A percentile compares a stretch with the other conserved stretches of the same genome.
phyloP scores from a whole-genome alignment of 92 coral and sea anemone genomes.

The Galaxea fascicularis region DNA sequence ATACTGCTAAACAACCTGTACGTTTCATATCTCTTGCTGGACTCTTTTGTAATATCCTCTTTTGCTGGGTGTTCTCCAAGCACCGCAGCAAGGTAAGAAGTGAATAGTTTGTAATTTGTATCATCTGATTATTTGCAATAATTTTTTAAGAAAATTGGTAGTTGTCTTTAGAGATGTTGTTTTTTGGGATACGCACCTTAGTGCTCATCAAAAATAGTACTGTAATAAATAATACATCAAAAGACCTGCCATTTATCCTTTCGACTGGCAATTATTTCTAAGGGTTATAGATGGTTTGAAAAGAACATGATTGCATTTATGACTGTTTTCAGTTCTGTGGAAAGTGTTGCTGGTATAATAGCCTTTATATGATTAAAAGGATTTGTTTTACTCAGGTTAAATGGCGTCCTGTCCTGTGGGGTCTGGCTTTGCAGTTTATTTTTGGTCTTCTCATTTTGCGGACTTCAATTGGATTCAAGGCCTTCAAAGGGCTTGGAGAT shows the following conservation, averaged over 20 bases:
- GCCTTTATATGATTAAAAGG: neutral
- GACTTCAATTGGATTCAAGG: slow-evolving; percentile 76
- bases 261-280: too few relatives aligned
- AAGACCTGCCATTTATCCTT: too few relatives aligned
- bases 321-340: too few relatives aligned
- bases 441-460: slow-evolving; percentile 93
- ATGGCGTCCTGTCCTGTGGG: slow-evolving; percentile 99
- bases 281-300: too few relatives aligned
- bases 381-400: slow-evolving; percentile 59
- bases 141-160: too few relatives aligned
- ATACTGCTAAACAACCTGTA: slow-evolving; percentile 81
- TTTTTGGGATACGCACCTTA: too few relatives aligned
- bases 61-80: slow-evolving; percentile 78
- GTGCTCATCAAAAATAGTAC: too few relatives aligned
- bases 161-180: too few relatives aligned
- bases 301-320: too few relatives aligned
- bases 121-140: neutral
- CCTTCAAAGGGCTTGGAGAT: slow-evolving; percentile 80
- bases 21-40: slow-evolving; percentile 84
- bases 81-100: slow-evolving; percentile 79
- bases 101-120: neutral
- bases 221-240: too few relatives aligned
- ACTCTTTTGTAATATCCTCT: slow-evolving; percentile 51
- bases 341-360: neutral
- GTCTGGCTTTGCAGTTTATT: slow-evolving; percentile 89